Percentiles rank a stretch among this genome's conserved stretches.
Evolutionary conservation across 2,797 vertebrate species (phyloP).

Genomic region (Amniataba percoides): DNA sequence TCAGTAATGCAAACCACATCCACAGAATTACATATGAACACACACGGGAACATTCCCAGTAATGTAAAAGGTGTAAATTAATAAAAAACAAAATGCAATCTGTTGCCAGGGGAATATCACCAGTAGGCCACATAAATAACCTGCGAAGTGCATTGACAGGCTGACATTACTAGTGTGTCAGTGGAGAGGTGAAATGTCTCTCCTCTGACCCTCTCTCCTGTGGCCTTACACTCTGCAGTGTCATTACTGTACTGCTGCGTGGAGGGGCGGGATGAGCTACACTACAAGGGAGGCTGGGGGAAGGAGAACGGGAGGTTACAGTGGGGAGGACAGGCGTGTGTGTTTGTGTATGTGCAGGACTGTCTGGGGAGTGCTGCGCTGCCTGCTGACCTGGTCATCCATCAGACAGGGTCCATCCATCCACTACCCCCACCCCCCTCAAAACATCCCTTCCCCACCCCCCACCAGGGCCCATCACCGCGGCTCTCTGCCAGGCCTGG

Average conservation of each 20-base stretch:
- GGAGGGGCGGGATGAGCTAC: constrained; percentile 22
- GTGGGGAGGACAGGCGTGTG: constrained; percentile 47
- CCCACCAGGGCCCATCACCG: constrained; percentile 51
- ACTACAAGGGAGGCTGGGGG: constrained; percentile 20
- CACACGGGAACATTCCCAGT: background rate
- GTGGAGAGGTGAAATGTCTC: constrained; percentile 34
- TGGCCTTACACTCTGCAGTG: constrained; percentile 35
- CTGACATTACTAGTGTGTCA: constrained; percentile 67
- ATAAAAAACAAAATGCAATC: constrained; percentile 10
- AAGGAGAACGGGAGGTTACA: constrained; percentile 31
- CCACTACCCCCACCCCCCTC: constrained; percentile 13
- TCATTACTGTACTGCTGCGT: constrained; percentile 55
- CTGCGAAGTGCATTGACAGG: constrained; percentile 17
- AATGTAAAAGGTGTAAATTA: constrained; percentile 15
- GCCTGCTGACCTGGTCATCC: constrained; percentile 80
- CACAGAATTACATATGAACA: background rate
- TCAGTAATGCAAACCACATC: background rate
- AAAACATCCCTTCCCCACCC: background rate
- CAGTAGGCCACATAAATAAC: constrained; percentile 33
- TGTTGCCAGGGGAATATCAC: constrained; percentile 15
- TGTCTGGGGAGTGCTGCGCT: constrained; percentile 66
- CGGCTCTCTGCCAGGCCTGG: constrained; percentile 74
- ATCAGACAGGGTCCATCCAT: constrained; percentile 75
- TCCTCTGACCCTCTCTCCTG: constrained; percentile 56
- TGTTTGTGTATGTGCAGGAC: constrained; percentile 56